Conservation (phyloP, 1,140 invertebrate species). For the Aleiodes sp. region DNA sequence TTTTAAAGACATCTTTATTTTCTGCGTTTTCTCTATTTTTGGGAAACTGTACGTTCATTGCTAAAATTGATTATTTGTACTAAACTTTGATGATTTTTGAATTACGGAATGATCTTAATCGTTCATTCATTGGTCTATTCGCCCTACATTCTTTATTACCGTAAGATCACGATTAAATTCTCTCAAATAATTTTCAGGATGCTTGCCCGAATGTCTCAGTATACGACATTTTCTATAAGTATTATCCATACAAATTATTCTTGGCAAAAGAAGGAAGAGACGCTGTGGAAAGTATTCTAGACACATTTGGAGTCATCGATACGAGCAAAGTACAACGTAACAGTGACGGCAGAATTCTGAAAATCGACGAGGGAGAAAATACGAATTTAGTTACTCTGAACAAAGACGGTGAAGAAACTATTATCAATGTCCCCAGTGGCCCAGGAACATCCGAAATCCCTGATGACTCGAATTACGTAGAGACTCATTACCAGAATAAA, state of each 20-base stretch:
- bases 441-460: conserved; percentile 26
- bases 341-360: conserved; percentile 46
- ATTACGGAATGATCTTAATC: too few relatives aligned
- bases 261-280: conserved; percentile 76
- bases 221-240: conserved; percentile 74
- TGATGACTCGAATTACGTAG: conserved; percentile 66
- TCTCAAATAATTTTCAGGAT: conserved; percentile 78
- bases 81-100: too few relatives aligned
- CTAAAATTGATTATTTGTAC: too few relatives aligned
- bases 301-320: conserved; percentile 69
- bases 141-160: too few relatives aligned
- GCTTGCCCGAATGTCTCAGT: conserved; percentile 72
- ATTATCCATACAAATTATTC: conserved; percentile 87
- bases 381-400: conserved; percentile 48
- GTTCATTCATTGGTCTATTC: too few relatives aligned
- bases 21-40: conserved; percentile 34
- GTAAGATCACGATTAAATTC: too few relatives aligned
- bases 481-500: conserved; percentile 82
- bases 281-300: conserved; percentile 75
- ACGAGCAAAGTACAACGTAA: conserved; percentile 26
- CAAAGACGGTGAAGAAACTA: conserved; percentile 56
- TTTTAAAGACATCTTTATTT: conserved; percentile 7
- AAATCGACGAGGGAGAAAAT: conserved; percentile 52
- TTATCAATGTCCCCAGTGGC: conserved; percentile 56
- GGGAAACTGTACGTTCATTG: too few relatives aligned